Evolutionary conservation across 2,113 vertebrate genomes (phyloP).

Genomic region (Myanophis thanlyinensis): DNA sequence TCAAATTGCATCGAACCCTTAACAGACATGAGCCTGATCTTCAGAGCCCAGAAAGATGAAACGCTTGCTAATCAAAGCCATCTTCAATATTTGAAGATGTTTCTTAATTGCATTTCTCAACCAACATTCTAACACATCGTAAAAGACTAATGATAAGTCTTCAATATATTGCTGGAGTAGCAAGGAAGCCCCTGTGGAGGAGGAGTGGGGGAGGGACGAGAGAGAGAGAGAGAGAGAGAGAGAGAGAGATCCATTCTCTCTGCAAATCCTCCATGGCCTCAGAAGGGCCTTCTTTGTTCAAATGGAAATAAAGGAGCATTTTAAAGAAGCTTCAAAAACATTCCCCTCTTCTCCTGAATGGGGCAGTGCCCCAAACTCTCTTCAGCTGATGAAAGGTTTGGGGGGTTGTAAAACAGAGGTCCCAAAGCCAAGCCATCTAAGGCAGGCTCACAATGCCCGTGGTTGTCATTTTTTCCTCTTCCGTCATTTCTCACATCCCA

Average conservation of each 20-base stretch:
- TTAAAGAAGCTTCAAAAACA: constrained; percentile 16
- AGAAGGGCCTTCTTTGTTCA: constrained; percentile 33
- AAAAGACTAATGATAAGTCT: neutral
- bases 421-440: constrained; percentile 11
- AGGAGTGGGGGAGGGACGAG: no score
- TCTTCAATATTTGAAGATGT: neutral
- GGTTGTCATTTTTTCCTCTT: constrained; percentile 30
- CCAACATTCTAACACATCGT: neutral
- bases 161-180: neutral
- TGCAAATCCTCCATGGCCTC: neutral
- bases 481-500: constrained; percentile 33
- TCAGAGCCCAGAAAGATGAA: neutral
- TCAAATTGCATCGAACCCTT: neutral
- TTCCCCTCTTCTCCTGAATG: constrained; percentile 28
- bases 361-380: neutral
- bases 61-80: neutral
- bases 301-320: constrained; percentile 16
- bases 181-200: neutral
- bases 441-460: constrained; percentile 50
- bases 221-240: neutral
- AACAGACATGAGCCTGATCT: neutral
- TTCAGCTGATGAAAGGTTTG: constrained; percentile 45
- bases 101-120: neutral
- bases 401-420: constrained; percentile 35
- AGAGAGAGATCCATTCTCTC: constrained; percentile 33